These are phyloP conservation scores for Hylomyscus alleni DNA, from an alignment of 2,797 vertebrate species.

Conservation along the genomic window DNA sequence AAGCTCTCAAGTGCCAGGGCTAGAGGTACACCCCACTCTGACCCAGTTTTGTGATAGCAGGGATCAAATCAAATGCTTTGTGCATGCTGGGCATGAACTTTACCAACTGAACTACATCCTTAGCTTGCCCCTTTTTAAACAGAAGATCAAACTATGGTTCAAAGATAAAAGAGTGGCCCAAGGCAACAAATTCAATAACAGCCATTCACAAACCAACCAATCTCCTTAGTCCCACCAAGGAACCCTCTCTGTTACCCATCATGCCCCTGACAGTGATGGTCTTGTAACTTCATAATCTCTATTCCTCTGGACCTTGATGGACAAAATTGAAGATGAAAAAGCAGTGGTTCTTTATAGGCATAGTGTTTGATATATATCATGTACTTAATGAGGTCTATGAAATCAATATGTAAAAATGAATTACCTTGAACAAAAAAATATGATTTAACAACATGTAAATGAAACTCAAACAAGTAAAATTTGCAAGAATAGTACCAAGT, in stretches of 20 bases:
- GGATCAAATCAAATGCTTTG: background rate
- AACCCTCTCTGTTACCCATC: rapidly evolving
- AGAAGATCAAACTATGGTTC: background rate
- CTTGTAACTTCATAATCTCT: background rate
- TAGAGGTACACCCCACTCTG: background rate
- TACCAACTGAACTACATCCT: background rate
- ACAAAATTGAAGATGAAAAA: background rate
- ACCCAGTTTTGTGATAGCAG: background rate
- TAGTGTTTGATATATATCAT: background rate
- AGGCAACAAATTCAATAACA: background rate
- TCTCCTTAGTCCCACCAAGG: background rate
- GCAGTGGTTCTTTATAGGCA: background rate
- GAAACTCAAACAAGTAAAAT: background rate
- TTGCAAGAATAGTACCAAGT: background rate
- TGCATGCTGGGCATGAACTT: background rate
- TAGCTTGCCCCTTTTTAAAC: background rate
- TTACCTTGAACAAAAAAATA: slow-evolving; percentile 25
- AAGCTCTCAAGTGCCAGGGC: background rate
- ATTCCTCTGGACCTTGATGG: background rate
- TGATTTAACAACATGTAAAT: background rate
- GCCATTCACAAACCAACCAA: background rate
- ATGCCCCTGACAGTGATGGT: background rate
- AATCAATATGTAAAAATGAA: background rate
- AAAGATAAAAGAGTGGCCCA: slow-evolving; percentile 8
- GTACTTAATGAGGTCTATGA: background rate